Evolutionary conservation across 2,888 invertebrate genomes (phyloP).

Genomic region (Patella ulyssiponensis): DNA sequence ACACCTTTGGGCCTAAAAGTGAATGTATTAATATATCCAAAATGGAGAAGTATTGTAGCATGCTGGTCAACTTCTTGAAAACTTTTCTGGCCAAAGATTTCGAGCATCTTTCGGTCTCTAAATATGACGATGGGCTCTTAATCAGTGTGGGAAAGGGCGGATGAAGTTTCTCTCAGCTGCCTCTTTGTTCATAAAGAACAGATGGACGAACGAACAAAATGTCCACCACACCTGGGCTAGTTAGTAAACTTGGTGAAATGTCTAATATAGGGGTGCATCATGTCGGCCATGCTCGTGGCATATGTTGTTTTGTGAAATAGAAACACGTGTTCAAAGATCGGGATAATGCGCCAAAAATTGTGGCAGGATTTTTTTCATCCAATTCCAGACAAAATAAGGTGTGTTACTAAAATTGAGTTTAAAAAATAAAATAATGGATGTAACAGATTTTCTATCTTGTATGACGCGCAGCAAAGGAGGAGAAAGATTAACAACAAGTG

Average conservation of each 20-base stretch:
- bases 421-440: too few relatives aligned
- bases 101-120: not conserved
- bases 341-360: too few relatives aligned
- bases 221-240: slow-evolving; percentile 9
- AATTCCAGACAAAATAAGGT: too few relatives aligned
- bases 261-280: not conserved
- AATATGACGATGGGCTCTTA: not conserved
- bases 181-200: slow-evolving; percentile 22
- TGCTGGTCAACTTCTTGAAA: not conserved
- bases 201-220: slow-evolving; percentile 21
- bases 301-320: slow-evolving; percentile 14
- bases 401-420: too few relatives aligned
- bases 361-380: too few relatives aligned
- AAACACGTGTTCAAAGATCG: not conserved
- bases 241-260: slow-evolving; percentile 10
- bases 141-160: slow-evolving; percentile 24
- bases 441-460: too few relatives aligned
- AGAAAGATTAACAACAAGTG: too few relatives aligned
- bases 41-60: not conserved
- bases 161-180: slow-evolving; percentile 18
- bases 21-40: slow-evolving; percentile 2
- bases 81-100: not conserved
- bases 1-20: slow-evolving; percentile 1
- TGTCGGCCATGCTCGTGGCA: not conserved
- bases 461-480: too few relatives aligned